Evolutionary conservation across 2,797 vertebrate species (phyloP).

Genomic region (Saxicola maurus): DNA sequence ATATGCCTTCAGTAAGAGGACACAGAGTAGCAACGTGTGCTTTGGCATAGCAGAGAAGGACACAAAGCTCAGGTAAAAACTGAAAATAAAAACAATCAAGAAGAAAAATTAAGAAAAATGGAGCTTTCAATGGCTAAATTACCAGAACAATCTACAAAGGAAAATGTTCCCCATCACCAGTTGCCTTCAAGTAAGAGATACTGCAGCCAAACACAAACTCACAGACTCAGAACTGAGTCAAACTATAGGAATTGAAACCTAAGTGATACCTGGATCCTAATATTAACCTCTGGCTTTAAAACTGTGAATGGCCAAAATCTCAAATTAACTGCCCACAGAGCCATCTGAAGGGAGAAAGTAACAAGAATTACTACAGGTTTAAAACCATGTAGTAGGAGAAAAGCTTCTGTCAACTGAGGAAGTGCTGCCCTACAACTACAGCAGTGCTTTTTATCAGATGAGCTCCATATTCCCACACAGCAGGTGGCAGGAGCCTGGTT

Average conservation of each 20-base stretch:
- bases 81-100: background rate
- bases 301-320: background rate
- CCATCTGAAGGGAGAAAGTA: background rate
- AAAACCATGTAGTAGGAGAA: background rate
- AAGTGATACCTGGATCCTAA: background rate
- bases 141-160: background rate
- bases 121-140: background rate
- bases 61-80: background rate
- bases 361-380: background rate
- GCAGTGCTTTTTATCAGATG: background rate
- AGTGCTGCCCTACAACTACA: background rate
- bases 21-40: rapidly evolving
- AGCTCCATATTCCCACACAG: background rate
- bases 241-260: background rate
- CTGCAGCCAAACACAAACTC: background rate
- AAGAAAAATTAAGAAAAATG: background rate
- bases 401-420: background rate
- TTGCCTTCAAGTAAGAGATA: background rate
- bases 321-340: background rate
- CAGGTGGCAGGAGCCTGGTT: background rate
- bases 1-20: background rate
- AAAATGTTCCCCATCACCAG: background rate
- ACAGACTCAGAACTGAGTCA: background rate
- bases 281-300: background rate
- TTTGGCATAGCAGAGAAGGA: background rate